Evolutionary conservation across 2,888 invertebrate species (phyloP).

Genomic region (Chloroclystis v-ata): DNA sequence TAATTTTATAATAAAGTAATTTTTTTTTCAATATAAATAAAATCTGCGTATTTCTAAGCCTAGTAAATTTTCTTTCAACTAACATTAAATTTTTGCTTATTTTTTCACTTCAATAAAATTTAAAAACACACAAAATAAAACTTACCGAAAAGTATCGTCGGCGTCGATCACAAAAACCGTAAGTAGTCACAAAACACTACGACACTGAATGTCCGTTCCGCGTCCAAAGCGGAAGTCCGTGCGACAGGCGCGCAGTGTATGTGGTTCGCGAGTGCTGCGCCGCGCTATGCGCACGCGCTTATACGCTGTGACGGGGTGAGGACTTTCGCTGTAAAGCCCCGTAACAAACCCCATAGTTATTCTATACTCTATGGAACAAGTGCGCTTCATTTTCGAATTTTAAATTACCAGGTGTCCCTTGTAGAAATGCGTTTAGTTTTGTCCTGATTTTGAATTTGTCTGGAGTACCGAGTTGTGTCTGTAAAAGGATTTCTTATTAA

Average conservation of each 20-base stretch:
- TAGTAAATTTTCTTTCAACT: too few species aligned
- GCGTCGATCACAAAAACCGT: slow-evolving; percentile 10
- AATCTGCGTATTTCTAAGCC: too few species aligned
- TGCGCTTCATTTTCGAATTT: too few species aligned
- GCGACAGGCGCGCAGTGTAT: slow-evolving; percentile 45
- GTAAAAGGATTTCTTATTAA: too few species aligned
- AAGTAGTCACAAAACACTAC: slow-evolving; percentile 15
- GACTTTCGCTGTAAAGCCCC: slow-evolving; percentile 60
- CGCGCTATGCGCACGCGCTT: slow-evolving; percentile 50
- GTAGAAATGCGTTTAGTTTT: too few species aligned
- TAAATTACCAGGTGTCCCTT: background rate
- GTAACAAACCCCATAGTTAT: slow-evolving; percentile 12
- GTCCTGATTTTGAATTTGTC: too few species aligned
- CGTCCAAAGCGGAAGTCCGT: slow-evolving; percentile 27
- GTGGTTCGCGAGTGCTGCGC: slow-evolving; percentile 60
- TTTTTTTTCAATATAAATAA: too few species aligned
- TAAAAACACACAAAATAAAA: background rate
- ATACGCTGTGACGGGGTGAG: slow-evolving; percentile 54
- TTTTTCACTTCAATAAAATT: too few species aligned
- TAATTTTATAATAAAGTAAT: too few species aligned
- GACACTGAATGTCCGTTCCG: slow-evolving; percentile 18
- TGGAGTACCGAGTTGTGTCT: too few species aligned
- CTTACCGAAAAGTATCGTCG: slow-evolving; percentile 16
- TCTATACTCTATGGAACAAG: background rate
- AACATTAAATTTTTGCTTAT: too few species aligned